A percentile compares a stretch with the other conserved stretches of the same genome.
These are phyloP conservation scores for Poecilia gillii DNA, from an alignment of 2,797 vertebrate species.

Conservation along the genomic window DNA sequence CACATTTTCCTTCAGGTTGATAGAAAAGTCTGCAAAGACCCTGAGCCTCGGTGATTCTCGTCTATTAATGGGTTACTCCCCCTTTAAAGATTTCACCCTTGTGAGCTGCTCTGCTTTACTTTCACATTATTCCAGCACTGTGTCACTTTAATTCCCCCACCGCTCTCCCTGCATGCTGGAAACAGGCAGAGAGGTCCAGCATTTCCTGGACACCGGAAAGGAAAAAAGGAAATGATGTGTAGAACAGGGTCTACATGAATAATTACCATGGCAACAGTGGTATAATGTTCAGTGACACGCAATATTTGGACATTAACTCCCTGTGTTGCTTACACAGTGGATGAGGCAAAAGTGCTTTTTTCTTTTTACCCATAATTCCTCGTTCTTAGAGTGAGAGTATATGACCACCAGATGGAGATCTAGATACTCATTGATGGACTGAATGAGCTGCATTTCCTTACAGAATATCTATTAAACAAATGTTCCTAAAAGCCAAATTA, in stretches of 20 bases:
- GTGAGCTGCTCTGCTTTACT: constrained; percentile 76
- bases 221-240: constrained; percentile 22
- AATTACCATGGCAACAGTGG: constrained; percentile 46
- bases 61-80: constrained; percentile 61
- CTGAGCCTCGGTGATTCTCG: constrained; percentile 16
- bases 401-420: constrained; percentile 65
- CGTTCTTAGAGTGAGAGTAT: background rate
- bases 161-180: constrained; percentile 42
- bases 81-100: constrained; percentile 61
- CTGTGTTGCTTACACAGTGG: constrained; percentile 36
- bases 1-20: constrained; percentile 19
- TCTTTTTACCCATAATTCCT: constrained; percentile 42
- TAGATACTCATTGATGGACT: constrained; percentile 17
- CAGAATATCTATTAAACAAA: background rate
- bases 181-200: constrained; percentile 45
- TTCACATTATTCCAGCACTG: constrained; percentile 53
- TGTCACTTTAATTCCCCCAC: constrained; percentile 73
- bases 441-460: background rate
- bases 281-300: constrained; percentile 36
- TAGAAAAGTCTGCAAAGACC: constrained; percentile 37
- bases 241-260: constrained; percentile 32
- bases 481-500: background rate
- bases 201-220: constrained; percentile 43
- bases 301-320: constrained; percentile 23
- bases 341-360: constrained; percentile 7